A percentile compares a stretch with the other conserved stretches of the same genome.
Conservation (phyloP, 2,797 vertebrate species). For the Holocentrus rufus region DNA sequence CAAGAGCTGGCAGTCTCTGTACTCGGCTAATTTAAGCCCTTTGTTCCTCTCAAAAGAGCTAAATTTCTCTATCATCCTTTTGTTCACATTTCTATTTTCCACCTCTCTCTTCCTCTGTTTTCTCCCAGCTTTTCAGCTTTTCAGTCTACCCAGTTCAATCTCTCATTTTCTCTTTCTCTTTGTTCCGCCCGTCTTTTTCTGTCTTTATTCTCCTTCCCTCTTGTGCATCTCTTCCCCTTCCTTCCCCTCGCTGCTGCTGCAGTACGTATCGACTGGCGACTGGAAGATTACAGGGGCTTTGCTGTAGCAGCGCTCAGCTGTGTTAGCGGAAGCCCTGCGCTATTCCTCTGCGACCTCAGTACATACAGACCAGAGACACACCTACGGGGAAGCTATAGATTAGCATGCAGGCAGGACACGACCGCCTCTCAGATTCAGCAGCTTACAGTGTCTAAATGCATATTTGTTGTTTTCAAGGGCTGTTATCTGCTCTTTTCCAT, state of each 20-base stretch:
- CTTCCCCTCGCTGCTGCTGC: not conserved
- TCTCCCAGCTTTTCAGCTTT: not conserved
- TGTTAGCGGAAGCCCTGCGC: conserved; percentile 48
- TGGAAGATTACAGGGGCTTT: conserved; percentile 53
- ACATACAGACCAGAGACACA: conserved; percentile 31
- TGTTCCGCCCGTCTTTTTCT: not conserved
- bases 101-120: not conserved
- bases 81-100: not conserved
- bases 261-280: conserved; percentile 20
- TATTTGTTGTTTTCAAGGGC: too few relatives aligned
- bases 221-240: not conserved
- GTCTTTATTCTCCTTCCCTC: not conserved
- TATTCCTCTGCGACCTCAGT: conserved; percentile 20
- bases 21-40: not conserved
- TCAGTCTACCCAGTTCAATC: not conserved
- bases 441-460: too few relatives aligned
- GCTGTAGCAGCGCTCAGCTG: conserved; percentile 26
- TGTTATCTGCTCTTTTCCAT: too few relatives aligned
- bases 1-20: not conserved
- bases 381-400: conserved; percentile 17
- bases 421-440: conserved; percentile 18
- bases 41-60: not conserved
- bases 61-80: not conserved
- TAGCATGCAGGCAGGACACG: conserved; percentile 21
- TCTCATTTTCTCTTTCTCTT: not conserved